A percentile compares a stretch with the other conserved stretches of the same genome.
These are phyloP conservation scores for Hylia prasina DNA, from an alignment of 2,113 vertebrate species.

Conservation along the genomic window DNA sequence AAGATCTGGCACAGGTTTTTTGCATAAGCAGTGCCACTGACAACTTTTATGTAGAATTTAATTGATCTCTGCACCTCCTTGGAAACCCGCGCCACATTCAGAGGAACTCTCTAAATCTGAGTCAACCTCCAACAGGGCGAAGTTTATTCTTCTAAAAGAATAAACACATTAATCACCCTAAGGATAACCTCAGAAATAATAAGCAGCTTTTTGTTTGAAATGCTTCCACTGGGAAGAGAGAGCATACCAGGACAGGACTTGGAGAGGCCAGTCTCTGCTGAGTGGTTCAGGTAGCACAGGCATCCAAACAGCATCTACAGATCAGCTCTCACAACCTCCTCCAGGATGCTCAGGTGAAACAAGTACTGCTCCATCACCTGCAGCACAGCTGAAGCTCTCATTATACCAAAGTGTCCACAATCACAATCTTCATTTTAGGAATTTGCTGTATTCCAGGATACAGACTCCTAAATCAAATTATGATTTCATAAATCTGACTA, in stretches of 20 bases:
- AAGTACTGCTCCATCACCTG: background rate
- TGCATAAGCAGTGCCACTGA: background rate
- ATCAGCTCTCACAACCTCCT: background rate
- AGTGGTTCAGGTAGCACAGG: background rate
- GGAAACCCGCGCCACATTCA: background rate
- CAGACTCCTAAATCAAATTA: background rate
- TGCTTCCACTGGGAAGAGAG: background rate
- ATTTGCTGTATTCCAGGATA: background rate
- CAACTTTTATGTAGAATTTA: conserved; percentile 21
- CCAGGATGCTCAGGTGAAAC: background rate
- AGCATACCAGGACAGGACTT: background rate
- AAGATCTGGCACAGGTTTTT: conserved; percentile 37
- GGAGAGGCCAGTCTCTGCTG: background rate
- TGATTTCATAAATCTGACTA: background rate
- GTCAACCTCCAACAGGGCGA: background rate
- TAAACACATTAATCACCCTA: background rate
- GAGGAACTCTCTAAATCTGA: background rate
- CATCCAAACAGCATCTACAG: background rate
- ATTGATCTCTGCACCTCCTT: background rate
- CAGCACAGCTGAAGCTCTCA: background rate
- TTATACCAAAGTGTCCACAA: background rate
- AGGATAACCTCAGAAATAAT: background rate
- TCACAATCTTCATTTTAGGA: background rate
- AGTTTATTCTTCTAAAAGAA: background rate
- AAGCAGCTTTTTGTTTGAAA: background rate